phyloP scores from a whole-genome alignment of 2,888 invertebrate species.

The Brenthis ino region DNA sequence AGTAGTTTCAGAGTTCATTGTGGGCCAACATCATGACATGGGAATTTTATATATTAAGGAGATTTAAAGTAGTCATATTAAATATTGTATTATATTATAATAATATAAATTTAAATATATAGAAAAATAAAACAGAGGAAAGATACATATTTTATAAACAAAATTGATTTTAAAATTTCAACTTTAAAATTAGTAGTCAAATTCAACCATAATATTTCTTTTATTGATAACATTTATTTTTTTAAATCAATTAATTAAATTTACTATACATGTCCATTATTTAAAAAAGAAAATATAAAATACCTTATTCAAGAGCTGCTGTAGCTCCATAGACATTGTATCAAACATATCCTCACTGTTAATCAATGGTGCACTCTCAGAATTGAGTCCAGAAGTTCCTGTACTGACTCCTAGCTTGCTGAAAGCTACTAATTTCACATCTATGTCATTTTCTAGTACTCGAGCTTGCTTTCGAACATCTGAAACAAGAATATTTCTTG shows the following conservation, averaged over 20 bases:
- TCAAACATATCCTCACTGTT: conserved; percentile 96
- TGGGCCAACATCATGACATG: too few relatives aligned
- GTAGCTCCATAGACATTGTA: conserved; percentile 95
- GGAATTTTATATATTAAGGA: too few relatives aligned
- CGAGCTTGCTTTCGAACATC: conserved; percentile 96
- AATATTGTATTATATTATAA: too few relatives aligned
- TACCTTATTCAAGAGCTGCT: conserved; percentile 91
- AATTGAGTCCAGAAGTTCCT: conserved; percentile 75
- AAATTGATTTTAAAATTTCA: too few relatives aligned
- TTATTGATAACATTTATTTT: too few relatives aligned
- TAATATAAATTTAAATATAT: too few relatives aligned
- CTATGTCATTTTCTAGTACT: conserved; percentile 97
- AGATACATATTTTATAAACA: too few relatives aligned
- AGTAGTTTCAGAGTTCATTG: too few relatives aligned
- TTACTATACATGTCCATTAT: background rate
- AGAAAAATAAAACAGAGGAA: too few relatives aligned
- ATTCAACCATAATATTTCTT: too few relatives aligned
- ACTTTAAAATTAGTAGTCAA: too few relatives aligned
- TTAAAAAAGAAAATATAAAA: background rate
- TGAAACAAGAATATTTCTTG: conserved; percentile 61
- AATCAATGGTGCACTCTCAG: conserved; percentile 92
- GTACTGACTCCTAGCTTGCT: conserved; percentile 94
- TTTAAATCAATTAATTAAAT: background rate
- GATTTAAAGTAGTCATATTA: too few relatives aligned
- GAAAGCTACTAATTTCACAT: conserved; percentile 96